phyloP scores from a whole-genome alignment of 2,113 vertebrate genomes.

The Engystomops pustulosus region DNA sequence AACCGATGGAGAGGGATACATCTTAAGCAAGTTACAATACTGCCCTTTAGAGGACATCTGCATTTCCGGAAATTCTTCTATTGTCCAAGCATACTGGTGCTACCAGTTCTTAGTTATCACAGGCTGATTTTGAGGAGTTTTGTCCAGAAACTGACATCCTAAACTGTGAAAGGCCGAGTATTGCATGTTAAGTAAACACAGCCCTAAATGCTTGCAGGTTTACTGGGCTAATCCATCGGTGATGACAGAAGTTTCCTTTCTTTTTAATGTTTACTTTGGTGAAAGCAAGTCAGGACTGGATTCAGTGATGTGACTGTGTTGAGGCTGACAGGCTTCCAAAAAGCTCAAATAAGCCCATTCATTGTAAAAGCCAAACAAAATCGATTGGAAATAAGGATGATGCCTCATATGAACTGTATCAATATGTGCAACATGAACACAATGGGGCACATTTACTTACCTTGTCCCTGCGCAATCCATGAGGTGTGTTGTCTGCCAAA shows the following conservation, averaged over 20 bases:
- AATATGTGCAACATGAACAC: no score
- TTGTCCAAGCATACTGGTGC: background rate
- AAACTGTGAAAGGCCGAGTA: background rate
- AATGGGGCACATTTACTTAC: no score
- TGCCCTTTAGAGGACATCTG: background rate
- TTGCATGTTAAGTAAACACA: background rate
- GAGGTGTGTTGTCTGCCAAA: no score
- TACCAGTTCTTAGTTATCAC: background rate
- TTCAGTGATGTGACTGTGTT: background rate
- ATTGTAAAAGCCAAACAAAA: background rate
- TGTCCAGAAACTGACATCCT: background rate
- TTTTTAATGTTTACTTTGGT: slow-evolving; percentile 3
- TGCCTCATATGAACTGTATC: background rate
- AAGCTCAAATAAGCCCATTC: background rate
- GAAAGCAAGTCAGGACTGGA: background rate
- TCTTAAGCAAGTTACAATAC: no score
- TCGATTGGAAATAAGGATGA: background rate
- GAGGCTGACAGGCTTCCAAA: background rate
- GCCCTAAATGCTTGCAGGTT: slow-evolving; percentile 9
- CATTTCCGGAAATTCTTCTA: background rate
- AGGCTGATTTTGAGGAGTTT: background rate
- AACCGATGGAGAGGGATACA: no score
- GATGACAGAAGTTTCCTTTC: slow-evolving; percentile 10
- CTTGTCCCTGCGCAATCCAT: no score
- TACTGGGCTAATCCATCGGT: background rate